Conservation (phyloP, 2,888 invertebrate species). For the Torymus tubicola region DNA sequence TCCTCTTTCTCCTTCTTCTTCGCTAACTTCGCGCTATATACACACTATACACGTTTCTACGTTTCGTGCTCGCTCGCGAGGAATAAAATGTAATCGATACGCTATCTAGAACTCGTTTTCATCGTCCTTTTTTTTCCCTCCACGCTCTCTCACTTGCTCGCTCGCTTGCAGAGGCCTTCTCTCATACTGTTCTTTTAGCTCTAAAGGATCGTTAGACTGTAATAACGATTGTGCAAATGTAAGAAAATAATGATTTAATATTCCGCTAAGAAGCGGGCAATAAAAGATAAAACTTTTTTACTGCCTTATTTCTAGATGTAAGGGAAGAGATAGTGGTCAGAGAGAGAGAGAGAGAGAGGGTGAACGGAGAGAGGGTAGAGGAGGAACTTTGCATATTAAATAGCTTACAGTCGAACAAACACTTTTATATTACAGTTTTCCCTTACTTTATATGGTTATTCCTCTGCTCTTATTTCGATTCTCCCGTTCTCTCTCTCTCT, state of each 20-base stretch:
- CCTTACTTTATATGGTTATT: conserved; percentile 49
- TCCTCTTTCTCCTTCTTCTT: too few species aligned
- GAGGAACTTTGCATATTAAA: conserved; percentile 55
- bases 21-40: too few species aligned
- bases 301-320: conserved; percentile 52
- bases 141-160: not conserved
- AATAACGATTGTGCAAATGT: conserved; percentile 58
- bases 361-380: too few species aligned
- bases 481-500: conserved; percentile 46
- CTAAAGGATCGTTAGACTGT: conserved; percentile 49
- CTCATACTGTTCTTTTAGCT: conserved; percentile 36
- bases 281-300: conserved; percentile 57
- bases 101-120: conserved; percentile 50
- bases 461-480: conserved; percentile 18
- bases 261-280: conserved; percentile 52
- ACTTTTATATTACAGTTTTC: conserved; percentile 55
- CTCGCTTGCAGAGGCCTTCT: not conserved
- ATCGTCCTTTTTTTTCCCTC: conserved; percentile 16
- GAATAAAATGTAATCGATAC: conserved; percentile 58
- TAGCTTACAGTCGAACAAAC: conserved; percentile 56
- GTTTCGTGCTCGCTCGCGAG: conserved; percentile 45
- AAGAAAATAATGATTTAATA: conserved; percentile 58
- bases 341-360: not conserved
- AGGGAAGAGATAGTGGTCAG: conserved; percentile 43
- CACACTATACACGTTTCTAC: conserved; percentile 10